Conservation (phyloP, 2,113 vertebrate genomes). For the Otocyon megalotis region DNA sequence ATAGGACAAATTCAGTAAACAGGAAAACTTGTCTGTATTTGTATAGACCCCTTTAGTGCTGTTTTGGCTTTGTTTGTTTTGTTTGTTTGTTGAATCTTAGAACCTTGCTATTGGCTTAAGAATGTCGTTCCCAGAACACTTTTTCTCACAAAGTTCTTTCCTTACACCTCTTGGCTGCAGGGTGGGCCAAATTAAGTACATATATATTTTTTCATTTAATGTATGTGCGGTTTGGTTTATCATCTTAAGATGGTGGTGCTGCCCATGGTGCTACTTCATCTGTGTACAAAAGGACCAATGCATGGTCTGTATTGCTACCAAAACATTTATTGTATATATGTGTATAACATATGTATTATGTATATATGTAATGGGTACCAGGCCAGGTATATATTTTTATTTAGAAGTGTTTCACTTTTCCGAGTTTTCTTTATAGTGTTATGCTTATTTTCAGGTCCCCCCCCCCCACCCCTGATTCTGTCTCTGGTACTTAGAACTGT, state of each 20-base stretch:
- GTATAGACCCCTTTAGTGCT: slow-evolving; percentile 5
- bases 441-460: slow-evolving; percentile 69
- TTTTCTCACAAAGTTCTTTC: slow-evolving; percentile 67
- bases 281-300: slow-evolving; percentile 81
- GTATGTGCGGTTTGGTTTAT: slow-evolving; percentile 72
- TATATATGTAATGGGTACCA: slow-evolving; percentile 80
- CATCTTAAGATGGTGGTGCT: slow-evolving; percentile 78
- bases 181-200: slow-evolving; percentile 67
- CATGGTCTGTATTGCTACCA: slow-evolving; percentile 82
- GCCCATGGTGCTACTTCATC: slow-evolving; percentile 77
- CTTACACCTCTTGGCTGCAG: slow-evolving; percentile 72
- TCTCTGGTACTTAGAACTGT: slow-evolving; percentile 83
- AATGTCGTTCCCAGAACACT: slow-evolving; percentile 58
- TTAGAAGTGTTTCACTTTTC: slow-evolving; percentile 76
- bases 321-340: slow-evolving; percentile 81
- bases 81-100: slow-evolving; percentile 9
- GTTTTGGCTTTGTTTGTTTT: background rate
- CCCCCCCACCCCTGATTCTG: slow-evolving; percentile 1
- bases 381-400: slow-evolving; percentile 80
- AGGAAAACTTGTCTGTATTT: background rate
- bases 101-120: slow-evolving; percentile 67
- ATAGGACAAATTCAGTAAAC: slow-evolving; percentile 50
- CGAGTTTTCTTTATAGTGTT: slow-evolving; percentile 79
- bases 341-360: slow-evolving; percentile 73
- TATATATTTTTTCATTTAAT: slow-evolving; percentile 53